Conservation (phyloP, 1,140 invertebrate species). For the Dreissena polymorpha region DNA sequence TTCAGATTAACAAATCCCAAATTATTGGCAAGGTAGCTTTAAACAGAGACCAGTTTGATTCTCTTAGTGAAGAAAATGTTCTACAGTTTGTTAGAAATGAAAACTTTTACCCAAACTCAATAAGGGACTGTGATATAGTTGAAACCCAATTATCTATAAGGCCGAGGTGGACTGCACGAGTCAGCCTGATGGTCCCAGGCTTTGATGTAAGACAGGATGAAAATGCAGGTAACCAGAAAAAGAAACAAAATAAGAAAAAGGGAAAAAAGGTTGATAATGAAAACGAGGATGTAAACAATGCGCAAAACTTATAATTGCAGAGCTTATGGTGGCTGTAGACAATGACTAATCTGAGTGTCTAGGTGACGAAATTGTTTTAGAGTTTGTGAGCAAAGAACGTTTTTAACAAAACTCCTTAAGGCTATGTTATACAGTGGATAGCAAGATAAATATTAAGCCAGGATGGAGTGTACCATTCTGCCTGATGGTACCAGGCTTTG, state of each 20-base stretch:
- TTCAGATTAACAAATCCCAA: constrained; percentile 17
- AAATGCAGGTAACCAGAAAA: constrained; percentile 4
- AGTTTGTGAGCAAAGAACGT: no score
- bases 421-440: no score
- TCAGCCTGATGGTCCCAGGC: constrained; percentile 10
- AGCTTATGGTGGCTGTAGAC: no score
- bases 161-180: background rate
- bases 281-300: no score
- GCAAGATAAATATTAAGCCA: no score
- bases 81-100: background rate
- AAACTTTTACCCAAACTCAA: background rate
- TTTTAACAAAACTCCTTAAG: no score
- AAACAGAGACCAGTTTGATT: background rate
- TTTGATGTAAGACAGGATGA: background rate
- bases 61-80: background rate
- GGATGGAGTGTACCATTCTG: no score
- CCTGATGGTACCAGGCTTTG: no score
- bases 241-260: constrained; percentile 18
- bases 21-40: background rate
- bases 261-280: background rate
- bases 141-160: background rate
- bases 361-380: no score
- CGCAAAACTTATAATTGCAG: no score
- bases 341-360: no score
- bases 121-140: constrained; percentile 4